These are phyloP conservation scores for Aurelia coerulea DNA, from an alignment of 30 jellyfish, hydroid and myxozoan species.

Conservation along the genomic window DNA sequence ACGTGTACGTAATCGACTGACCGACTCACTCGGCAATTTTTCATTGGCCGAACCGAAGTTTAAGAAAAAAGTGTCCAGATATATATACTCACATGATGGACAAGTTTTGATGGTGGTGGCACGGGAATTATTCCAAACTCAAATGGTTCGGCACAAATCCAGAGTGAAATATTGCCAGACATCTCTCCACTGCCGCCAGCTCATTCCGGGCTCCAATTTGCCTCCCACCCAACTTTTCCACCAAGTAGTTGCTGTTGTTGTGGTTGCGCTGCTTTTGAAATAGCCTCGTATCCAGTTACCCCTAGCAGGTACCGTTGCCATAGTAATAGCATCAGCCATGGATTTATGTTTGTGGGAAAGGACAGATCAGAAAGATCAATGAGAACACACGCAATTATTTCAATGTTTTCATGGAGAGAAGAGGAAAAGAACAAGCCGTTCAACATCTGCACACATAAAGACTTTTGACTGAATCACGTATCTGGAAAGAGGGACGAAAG, in stretches of 20 bases:
- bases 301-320: not conserved
- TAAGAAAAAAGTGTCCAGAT: not conserved
- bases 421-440: not conserved
- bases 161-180: constrained; percentile 48
- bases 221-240: no score
- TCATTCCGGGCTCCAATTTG: no score
- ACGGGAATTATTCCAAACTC: constrained; percentile 92
- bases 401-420: not conserved
- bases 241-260: not conserved
- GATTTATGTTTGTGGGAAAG: not conserved
- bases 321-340: not conserved
- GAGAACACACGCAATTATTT: not conserved
- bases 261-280: not conserved
- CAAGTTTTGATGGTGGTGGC: constrained; percentile 95
- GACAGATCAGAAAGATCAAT: not conserved
- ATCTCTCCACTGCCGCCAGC: no score
- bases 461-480: no score
- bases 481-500: no score
- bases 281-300: not conserved
- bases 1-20: no score
- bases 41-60: no score
- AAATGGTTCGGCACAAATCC: constrained; percentile 97
- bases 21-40: no score
- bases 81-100: constrained; percentile 89
- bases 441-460: no score